Base-by-base conservation (phyloP, 1,140 invertebrate genomes). In the Psilanteris sp. region DNA sequence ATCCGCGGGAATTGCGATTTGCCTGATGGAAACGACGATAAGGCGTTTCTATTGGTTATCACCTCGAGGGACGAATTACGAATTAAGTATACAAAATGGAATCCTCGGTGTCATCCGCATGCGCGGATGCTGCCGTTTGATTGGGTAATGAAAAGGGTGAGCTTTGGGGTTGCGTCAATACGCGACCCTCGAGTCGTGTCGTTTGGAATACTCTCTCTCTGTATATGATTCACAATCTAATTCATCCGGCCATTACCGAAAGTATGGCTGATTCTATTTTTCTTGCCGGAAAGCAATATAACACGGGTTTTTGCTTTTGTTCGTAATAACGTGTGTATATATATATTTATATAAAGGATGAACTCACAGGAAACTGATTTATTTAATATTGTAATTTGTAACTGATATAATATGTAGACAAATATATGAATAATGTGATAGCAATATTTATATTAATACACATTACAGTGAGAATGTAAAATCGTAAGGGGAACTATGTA, bases 91-190 rank as follows among this genome's bases (percentile, higher is more conserved):
- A 81, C 74, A 81, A 81, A 80, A 84, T 83, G 81, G 83, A 78
- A 79, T 77, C 78, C 52, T 26, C 22, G 44, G 67, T 55, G 61
- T 54, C 79, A 83, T 81, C 70, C 86, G 86, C 86, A 87, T 87
- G 86, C 86, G 87, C 84, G 85, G 85, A 86, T 87, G 85, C 84
- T 87, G 87, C 55, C 78, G 59, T 81, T 83, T 68, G 80, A 86
- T 87, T 87, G 86, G 86, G 68, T 79, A 74, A 76, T 77, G 72
- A 66, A 27, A 67, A 79, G 79, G 82, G 79, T 79, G 80, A 81
- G 78, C 72, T 79, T 77, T 75, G 75, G 64, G 81, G 77, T 80
- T 80, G 79, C 83, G 82, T 85, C 82, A 79, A 85, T 82, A 82
- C 77, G 73, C 26, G 39, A 74, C 57, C 52, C 59, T 57, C 29